A percentile compares a stretch with the other conserved stretches of the same genome.
Conservation (phyloP, 2,113 vertebrate species). For the Hippocampus barbouri region DNA sequence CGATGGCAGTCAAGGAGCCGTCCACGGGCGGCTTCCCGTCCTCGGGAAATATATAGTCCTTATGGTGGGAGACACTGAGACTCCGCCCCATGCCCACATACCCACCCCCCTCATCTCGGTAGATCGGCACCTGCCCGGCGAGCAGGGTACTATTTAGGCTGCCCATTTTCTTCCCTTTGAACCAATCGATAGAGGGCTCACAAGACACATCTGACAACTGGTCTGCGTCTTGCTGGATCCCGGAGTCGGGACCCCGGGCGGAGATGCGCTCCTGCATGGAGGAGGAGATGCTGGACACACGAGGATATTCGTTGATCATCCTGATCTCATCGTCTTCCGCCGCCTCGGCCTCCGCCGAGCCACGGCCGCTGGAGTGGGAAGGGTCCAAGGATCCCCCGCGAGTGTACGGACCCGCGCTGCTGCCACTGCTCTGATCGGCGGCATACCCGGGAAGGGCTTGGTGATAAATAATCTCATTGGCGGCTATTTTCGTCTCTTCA, state of each 20-base stretch:
- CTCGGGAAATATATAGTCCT: conserved; percentile 91
- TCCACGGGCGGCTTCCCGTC: conserved; percentile 90
- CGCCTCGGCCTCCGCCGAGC: conserved; percentile 85
- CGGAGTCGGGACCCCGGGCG: conserved; percentile 89
- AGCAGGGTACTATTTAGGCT: conserved; percentile 78
- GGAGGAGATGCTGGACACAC: conserved; percentile 89
- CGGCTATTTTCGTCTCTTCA: conserved; percentile 75
- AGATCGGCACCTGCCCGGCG: conserved; percentile 81
- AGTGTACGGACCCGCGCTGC: conserved; percentile 74
- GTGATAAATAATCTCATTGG: conserved; percentile 87
- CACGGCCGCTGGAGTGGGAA: conserved; percentile 93
- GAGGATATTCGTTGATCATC: conserved; percentile 97
- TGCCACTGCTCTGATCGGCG: conserved; percentile 54
- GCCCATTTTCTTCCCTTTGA: conserved; percentile 86
- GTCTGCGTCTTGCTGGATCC: conserved; percentile 96
- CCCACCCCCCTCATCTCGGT: conserved; percentile 81
- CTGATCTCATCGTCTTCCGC: conserved; percentile 96
- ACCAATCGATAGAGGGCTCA: conserved; percentile 91
- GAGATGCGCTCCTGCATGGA: conserved; percentile 90
- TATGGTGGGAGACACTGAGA: conserved; percentile 81
- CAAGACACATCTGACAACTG: conserved; percentile 94
- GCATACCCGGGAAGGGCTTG: conserved; percentile 90
- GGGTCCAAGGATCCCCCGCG: conserved; percentile 92
- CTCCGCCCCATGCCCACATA: conserved; percentile 86
- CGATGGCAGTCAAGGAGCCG: conserved; percentile 90